Evolutionary conservation across 2,797 vertebrate species (phyloP).

Genomic region (Onychomys torridus): DNA sequence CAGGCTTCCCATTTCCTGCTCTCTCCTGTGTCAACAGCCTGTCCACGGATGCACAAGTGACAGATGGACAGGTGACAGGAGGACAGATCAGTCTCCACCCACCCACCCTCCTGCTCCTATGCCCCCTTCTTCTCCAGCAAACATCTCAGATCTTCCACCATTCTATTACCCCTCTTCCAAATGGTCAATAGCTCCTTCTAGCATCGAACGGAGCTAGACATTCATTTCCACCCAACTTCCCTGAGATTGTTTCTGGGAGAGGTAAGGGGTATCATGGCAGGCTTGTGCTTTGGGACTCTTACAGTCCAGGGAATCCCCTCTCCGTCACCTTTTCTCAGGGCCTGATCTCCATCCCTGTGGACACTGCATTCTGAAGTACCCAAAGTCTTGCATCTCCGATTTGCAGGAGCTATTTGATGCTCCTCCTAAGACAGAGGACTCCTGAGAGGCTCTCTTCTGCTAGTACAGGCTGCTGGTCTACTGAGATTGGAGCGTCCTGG

Average conservation of each 20-base stretch:
- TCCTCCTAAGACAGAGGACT: neutral
- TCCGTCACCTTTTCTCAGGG: rapidly evolving
- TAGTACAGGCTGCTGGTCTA: neutral
- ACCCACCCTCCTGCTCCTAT: neutral
- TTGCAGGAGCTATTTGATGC: neutral
- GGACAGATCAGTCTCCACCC: neutral
- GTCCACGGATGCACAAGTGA: neutral
- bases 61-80: neutral
- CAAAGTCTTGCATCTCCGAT: neutral
- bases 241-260: neutral
- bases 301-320: rapidly evolving
- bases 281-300: neutral
- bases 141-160: neutral
- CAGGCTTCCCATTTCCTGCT: neutral
- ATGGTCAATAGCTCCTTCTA: neutral
- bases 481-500: too few species aligned
- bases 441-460: neutral
- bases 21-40: neutral
- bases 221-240: rapidly evolving
- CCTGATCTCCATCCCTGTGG: too few species aligned
- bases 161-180: neutral
- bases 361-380: too few species aligned
- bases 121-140: neutral
- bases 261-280: rapidly evolving
- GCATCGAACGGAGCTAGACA: neutral